Base-by-base conservation (phyloP, 2,888 invertebrate genomes). In the Aromia moschata region DNA sequence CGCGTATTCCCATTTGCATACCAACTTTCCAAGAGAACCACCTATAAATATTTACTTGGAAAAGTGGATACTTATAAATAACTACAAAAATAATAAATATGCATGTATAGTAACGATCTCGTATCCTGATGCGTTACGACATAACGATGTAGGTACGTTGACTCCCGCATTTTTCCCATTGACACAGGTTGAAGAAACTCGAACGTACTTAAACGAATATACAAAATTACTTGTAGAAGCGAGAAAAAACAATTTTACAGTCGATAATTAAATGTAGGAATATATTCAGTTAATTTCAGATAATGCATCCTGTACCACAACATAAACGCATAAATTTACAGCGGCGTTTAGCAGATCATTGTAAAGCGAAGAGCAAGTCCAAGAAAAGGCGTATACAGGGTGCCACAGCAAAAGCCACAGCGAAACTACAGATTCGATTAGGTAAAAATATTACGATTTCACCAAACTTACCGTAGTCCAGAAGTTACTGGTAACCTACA, bases 341-440 rank as follows among this genome's bases (percentile, higher is more conserved):
- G 43, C 12, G 14, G 25, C 25, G n/a, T 43, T 43, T 43, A 40
- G 25, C 43, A 25, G 20, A 43, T 43, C 43, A 43, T 43, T 43
- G 14, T 20, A 7, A 25, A 20, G 10, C 25, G 12, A 43, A 25
- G 10, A 43, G 25, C 43, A 43, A 25, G 43, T 25, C 43, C 43
- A 25, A 12, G 18, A 25, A 43, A 43, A 18, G 43, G 25, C 25
- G 25, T 25, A 12, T n/a, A 5, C 43, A 43, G 43, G 25, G 25
- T 25, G n/a, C n/a, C n/a, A n/a, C n/a, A n/a, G n/a, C n/a, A n/a
- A n/a, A n/a, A n/a, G n/a, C n/a, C n/a, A n/a, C n/a, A n/a, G n/a
- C n/a, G n/a, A n/a, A n/a, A n/a, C n/a, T n/a, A n/a, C n/a, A n/a
- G n/a, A n/a, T n/a, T n/a, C n/a, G n/a, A n/a, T n/a, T n/a, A n/a